Base-by-base conservation (phyloP, 1,140 invertebrate genomes). In the Drosophila bifasciata region DNA sequence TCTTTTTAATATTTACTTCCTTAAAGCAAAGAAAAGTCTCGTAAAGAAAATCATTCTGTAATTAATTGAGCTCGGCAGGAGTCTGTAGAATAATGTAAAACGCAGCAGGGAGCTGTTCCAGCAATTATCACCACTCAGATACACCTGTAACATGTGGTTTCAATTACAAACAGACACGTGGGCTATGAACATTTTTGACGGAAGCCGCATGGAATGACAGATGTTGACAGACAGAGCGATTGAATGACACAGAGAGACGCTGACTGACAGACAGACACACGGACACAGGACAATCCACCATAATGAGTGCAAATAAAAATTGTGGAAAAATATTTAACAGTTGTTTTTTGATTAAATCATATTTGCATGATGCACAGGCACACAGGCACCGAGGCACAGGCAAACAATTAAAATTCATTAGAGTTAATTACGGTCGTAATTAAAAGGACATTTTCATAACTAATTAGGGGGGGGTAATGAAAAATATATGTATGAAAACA, bases 381-480 rank as follows among this genome's bases (percentile, higher is more conserved):
- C n/a, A n/a, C n/a, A 15, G 41, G 19, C 13, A 21, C 23, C 23
- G 21, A 21, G 19, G 19, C 19, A 21, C 19, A 1, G 51, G 51
- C 56, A 41, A 72, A 78, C 63, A 84, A 84, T 84, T 85, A 67
- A 83, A 84, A 85, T 76, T 84, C 66, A 75, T 79, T 79, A 84
- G 75, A 83, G 50, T 83, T 84, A 79, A 83, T 83, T 83, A 83
- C 60, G 16, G 62, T 50, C 79, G 58, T 64, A 84, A 84, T 84
- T 84, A 79, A 79, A 69, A 61, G 71, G 49, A 79, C 46, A 84
- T 84, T 84, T 84, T 84, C 71, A 85, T 79, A 72, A 68, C 76
- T 79, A 85, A 84, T 84, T 84, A 52, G 55, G 56, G 61, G 36
- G 55, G 56, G 61, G 36, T 40, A 74, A 53, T 68, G n/a, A 48